Base-by-base conservation (phyloP, 2,888 invertebrate genomes). In the Carcina quercana region DNA sequence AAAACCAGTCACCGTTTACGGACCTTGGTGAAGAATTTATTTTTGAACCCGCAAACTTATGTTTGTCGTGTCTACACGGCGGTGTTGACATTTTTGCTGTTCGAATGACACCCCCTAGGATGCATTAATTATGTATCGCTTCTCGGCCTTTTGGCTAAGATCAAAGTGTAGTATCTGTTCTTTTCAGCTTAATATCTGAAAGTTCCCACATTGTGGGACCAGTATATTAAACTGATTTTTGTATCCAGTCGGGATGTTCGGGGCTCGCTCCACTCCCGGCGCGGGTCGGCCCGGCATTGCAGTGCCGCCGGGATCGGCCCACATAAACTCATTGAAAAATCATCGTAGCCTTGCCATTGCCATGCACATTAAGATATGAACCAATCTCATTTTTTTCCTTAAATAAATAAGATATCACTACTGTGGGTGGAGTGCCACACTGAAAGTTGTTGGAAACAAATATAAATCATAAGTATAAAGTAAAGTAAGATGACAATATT, bases 191-290 rank as follows among this genome's bases (percentile, higher is more conserved):
- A 35, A 38, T 38, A 35, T 38, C 38, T 38, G 38, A 38, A 38
- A 38, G 38, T 35, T 35, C 35, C 35, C 35, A 28, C 38, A 38
- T 25, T 28, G 38, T 30, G 38, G 35, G 38, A 38, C 38, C 38
- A 38, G 38, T 35, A 38, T 38, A 38, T 35, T 38, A 38, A 38
- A 33, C 38, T 38, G 38, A 35, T 38, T 38, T 38, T 38, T 38
- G 38, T 35, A 25, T 17, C 21, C 25, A 25, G 38, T 28, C 25
- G 32, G 35, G 35, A 38, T 35, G 35, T 35, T 38, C 30, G 38
- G 38, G 35, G 38, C 38, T 38, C 35, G 38, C 38, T 38, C 38
- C 38, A 35, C 38, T 38, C 38, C 35, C 35, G 35, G 27, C 35
- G 29, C 38, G 38, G 38, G 35, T 35, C 35, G 38, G 32, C 38